These are phyloP conservation scores for Drosophila sp. DNA, from an alignment of 1,140 invertebrate species.

Conservation along the genomic window DNA sequence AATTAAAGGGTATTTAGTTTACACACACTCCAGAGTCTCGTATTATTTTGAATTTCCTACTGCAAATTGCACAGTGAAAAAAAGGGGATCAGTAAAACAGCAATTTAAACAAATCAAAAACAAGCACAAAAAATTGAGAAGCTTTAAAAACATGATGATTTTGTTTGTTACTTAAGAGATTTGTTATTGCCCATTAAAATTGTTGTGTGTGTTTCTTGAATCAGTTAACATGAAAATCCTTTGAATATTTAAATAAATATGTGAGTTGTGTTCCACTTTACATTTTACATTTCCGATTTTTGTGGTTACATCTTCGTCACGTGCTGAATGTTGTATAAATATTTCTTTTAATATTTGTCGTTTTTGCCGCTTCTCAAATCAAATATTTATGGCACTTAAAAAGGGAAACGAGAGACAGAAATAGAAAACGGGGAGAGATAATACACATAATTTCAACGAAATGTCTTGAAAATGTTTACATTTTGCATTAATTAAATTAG, in stretches of 20 bases:
- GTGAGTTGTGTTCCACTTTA: neutral
- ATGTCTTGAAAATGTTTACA: conserved; percentile 50
- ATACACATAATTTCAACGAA: conserved; percentile 24
- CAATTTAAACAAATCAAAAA: neutral
- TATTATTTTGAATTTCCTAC: neutral
- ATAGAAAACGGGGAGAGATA: conserved; percentile 5
- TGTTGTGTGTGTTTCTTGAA: neutral
- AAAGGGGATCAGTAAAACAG: neutral
- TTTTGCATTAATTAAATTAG: conserved; percentile 68
- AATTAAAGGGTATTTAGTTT: neutral
- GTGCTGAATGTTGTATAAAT: conserved; percentile 1
- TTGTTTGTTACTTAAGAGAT: too few species aligned
- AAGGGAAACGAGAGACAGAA: neutral
- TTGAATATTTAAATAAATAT: conserved; percentile 1
- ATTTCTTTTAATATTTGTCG: conserved; percentile 24
- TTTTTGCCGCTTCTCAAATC: conserved; percentile 21
- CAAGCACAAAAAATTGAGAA: neutral
- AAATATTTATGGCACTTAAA: conserved; percentile 33
- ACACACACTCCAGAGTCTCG: neutral
- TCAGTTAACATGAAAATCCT: neutral
- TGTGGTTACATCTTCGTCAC: neutral
- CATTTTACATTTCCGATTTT: neutral
- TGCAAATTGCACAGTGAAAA: neutral
- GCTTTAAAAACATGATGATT: neutral
- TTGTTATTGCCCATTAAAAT: too few species aligned